Conservation (phyloP, 2,888 invertebrate species). For the Tricholauxania praeusta region DNA sequence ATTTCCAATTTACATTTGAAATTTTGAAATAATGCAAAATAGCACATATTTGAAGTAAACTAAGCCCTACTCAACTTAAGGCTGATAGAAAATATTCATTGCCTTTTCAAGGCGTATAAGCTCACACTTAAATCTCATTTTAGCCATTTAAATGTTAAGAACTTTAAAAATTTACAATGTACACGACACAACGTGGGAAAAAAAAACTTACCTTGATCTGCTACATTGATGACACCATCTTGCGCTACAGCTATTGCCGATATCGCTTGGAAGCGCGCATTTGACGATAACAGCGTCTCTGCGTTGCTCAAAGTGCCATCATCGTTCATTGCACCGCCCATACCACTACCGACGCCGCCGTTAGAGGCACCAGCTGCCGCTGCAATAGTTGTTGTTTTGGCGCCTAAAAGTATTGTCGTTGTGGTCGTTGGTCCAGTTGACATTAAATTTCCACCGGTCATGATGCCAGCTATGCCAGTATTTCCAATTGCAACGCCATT, state of each 20-base stretch:
- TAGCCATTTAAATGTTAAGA: too few relatives aligned
- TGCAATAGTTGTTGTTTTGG: conserved; percentile 59
- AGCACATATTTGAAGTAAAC: too few relatives aligned
- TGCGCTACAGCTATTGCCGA: conserved; percentile 94
- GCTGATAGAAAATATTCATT: too few relatives aligned
- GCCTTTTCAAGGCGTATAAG: too few relatives aligned
- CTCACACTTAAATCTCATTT: too few relatives aligned
- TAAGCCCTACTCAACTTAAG: too few relatives aligned
- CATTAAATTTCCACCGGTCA: conserved; percentile 63
- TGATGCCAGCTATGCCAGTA: conserved; percentile 57
- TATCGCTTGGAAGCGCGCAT: conserved; percentile 89
- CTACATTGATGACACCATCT: conserved; percentile 94
- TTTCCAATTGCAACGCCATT: conserved; percentile 49
- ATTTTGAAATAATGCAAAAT: too few relatives aligned
- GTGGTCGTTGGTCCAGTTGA: conserved; percentile 66
- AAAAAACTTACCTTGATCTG: conserved; percentile 83
- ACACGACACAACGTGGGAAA: background rate
- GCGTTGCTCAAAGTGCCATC: conserved; percentile 75
- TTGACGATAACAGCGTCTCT: conserved; percentile 88
- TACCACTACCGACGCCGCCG: conserved; percentile 42
- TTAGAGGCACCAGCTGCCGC: conserved; percentile 50
- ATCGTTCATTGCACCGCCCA: conserved; percentile 60
- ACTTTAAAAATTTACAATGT: too few relatives aligned
- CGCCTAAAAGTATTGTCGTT: conserved; percentile 64
- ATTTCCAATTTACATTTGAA: too few relatives aligned